Conservation (phyloP, 2,888 invertebrate genomes). For the Cantharis lateralis region DNA sequence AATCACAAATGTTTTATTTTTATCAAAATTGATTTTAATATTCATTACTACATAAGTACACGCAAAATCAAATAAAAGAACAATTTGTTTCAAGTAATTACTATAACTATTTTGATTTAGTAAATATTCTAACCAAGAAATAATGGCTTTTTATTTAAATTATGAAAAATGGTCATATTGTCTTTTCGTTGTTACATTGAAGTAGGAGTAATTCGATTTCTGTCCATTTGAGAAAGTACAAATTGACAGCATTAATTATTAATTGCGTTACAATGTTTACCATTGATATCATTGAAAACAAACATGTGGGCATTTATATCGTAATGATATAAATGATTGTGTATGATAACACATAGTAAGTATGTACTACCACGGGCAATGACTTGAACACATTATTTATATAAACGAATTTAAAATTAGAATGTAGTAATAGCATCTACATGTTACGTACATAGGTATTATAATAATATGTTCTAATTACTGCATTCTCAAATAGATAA, state of each 20-base stretch:
- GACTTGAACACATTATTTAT: slow-evolving; percentile 13
- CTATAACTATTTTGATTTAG: too few relatives aligned
- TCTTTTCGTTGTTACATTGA: too few relatives aligned
- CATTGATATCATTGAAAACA: background rate
- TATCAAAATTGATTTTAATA: too few relatives aligned
- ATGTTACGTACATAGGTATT: background rate
- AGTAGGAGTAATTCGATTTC: background rate
- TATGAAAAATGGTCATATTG: too few relatives aligned
- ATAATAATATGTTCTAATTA: background rate
- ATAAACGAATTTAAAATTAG: slow-evolving; percentile 10
- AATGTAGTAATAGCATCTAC: background rate
- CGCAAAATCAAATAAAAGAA: too few relatives aligned
- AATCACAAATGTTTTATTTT: too few relatives aligned
- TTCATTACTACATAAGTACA: too few relatives aligned
- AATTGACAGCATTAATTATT: background rate
- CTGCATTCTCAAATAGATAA: background rate
- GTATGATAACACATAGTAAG: background rate
- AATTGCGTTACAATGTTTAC: background rate
- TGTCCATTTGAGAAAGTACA: background rate
- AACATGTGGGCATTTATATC: background rate
- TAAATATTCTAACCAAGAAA: too few relatives aligned
- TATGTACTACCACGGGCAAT: slow-evolving; percentile 8
- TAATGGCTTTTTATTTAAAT: too few relatives aligned
- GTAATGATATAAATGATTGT: background rate
- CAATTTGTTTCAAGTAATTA: too few relatives aligned